phyloP scores from a whole-genome alignment of 2,113 vertebrate species.

The cattle (Bos taurus) region DNA sequence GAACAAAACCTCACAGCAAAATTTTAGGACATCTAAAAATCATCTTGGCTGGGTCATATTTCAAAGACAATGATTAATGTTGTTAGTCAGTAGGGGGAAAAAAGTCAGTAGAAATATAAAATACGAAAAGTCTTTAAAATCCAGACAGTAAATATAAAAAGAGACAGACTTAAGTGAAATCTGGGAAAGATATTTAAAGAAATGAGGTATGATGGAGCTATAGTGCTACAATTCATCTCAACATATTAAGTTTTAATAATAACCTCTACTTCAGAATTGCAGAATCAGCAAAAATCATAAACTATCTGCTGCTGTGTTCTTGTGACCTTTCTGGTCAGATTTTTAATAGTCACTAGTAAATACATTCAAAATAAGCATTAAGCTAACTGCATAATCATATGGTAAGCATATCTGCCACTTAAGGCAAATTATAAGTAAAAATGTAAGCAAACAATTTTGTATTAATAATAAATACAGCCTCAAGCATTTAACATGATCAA shows the following conservation, averaged over 20 bases:
- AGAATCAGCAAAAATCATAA: constrained; percentile 68
- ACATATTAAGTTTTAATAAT: constrained; percentile 58
- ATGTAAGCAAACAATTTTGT: constrained; percentile 79
- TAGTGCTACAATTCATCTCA: constrained; percentile 76
- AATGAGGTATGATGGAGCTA: constrained; percentile 79
- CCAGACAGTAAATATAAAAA: constrained; percentile 74
- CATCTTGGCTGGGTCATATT: constrained; percentile 69
- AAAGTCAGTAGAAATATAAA: constrained; percentile 71
- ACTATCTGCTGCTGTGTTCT: constrained; percentile 58
- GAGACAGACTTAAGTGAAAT: constrained; percentile 54
- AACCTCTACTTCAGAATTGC: constrained; percentile 50
- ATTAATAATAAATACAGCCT: constrained; percentile 82
- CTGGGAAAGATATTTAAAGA: constrained; percentile 68
- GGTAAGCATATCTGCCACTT: constrained; percentile 71
- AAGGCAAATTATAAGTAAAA: constrained; percentile 80
- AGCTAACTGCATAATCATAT: constrained; percentile 73
- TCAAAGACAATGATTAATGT: constrained; percentile 69
- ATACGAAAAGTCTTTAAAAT: constrained; percentile 67
- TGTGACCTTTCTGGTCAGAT: constrained; percentile 59
- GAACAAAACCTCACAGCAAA: constrained; percentile 72
- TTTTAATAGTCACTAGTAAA: constrained; percentile 70
- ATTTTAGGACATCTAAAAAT: constrained; percentile 76
- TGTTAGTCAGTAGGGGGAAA: constrained; percentile 14
- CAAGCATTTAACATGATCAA: constrained; percentile 80
- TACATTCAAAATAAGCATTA: constrained; percentile 79